Base-by-base conservation (phyloP, 2,113 vertebrate species). In the Nesogale talazaci region DNA sequence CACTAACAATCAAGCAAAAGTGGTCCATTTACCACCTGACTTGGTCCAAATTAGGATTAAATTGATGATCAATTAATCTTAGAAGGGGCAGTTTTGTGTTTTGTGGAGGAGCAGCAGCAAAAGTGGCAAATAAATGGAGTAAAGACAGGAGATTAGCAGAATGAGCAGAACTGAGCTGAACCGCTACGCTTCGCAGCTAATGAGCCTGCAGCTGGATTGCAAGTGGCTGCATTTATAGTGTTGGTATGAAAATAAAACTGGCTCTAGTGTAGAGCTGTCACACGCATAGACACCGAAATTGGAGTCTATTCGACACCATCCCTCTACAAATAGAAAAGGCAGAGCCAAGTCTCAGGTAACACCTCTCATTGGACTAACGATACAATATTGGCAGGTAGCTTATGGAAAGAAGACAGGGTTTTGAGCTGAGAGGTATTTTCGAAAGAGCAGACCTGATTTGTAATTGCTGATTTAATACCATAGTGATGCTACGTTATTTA, bases 51-150 rank as follows among this genome's bases (percentile, higher is more conserved):
- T 99, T 99, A 99, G 98, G 98, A 98, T 98, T 99, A 99, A 99
- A 99, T 99, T 99, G 99, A 99, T 99, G 99, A 99, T 99, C 99
- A 99, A 99, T 99, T 99, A 99, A 99, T 99, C 99, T 98, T 99
- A 98, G 99, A 99, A 99, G 98, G 99, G 98, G 98, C 98, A 98
- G 98, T 98, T 98, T 99, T 98, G 98, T 98, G 98, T 98, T 99
- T 99, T 99, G 99, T 99, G 98, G 98, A 98, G 98, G 98, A 99
- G 98, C 98, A 98, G 98, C 98, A 98, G 98, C 98, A 98, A 98
- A 98, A 98, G 98, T 98, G 98, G 98, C 98, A 98, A 99, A 98
- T 99, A 99, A 99, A 98, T 98, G 98, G 98, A 98, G 98, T 98
- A 98, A 98, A 99, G 98, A 99, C 98, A 98, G 98, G 98, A 98